Base-by-base conservation (phyloP, 2,113 vertebrate species). In the Calcarius ornatus region DNA sequence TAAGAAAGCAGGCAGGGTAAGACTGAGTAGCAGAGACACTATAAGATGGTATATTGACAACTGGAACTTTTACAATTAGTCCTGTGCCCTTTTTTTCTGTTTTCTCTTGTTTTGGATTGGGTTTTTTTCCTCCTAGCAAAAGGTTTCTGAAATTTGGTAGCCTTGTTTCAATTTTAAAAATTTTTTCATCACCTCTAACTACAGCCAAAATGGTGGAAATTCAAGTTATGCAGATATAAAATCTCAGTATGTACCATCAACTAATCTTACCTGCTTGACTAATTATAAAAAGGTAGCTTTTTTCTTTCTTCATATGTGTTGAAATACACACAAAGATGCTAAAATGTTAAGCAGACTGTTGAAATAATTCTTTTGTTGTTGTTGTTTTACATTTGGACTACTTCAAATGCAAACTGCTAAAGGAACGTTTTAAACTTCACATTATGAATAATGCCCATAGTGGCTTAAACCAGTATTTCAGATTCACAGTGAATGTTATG, bases 201-300 rank as follows among this genome's bases (percentile, higher is more conserved):
- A 50, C 9, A 48, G 35, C n/a, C 40, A 65, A 45, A 81, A 50
- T 70, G n/a, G 12, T 81, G 42, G 28, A 53, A 65, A 66, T 7
- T n/a, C 28, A 66, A 78, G 16, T 27, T 60, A 6, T 27, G 15
- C 21, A 53, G n/a, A 57, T 13, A 24, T n/a, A 57, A 89, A 89
- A 51, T n/a, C 38, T 75, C 45, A 79, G 3, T 38, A 21, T 20
- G 38, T 94, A 77, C 95, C 93, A 90, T 96, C 93, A 95, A 89
- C 47, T 94, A 96, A 92, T 88, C 65, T 90, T 94, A 40, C 2
- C 3, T 69, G 80, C 50, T 68, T 88, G 40, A 81, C 81, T 95
- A 94, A 91, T 90, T 88, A 42, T 76, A 38, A 88, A 37, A 85
- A 70, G 21, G 57, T 76, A 88, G 57, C 21, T 56, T 59, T 69